phyloP scores from a whole-genome alignment of 2,797 vertebrate genomes.

The Poliocrania exsul region DNA sequence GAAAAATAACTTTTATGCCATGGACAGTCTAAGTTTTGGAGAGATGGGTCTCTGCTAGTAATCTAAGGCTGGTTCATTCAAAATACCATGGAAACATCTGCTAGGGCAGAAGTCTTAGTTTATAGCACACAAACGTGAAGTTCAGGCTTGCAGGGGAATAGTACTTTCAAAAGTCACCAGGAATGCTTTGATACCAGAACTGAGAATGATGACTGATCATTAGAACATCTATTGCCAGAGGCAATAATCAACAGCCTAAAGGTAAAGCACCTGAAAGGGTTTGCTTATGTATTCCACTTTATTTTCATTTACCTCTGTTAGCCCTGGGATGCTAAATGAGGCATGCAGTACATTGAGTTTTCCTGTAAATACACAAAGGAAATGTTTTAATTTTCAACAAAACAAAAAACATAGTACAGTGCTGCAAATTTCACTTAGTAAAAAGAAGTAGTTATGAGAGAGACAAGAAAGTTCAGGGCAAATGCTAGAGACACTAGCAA shows the following conservation, averaged over 20 bases:
- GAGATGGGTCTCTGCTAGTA: neutral
- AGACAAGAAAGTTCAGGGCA: neutral
- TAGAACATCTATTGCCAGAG: neutral
- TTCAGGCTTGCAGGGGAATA: neutral
- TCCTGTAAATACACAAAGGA: neutral
- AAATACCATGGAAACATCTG: neutral
- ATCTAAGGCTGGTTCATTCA: neutral
- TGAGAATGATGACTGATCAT: neutral
- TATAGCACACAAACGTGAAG: neutral
- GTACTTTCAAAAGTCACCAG: neutral
- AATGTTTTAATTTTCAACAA: neutral
- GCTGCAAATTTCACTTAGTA: neutral
- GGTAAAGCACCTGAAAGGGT: neutral
- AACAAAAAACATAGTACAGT: neutral
- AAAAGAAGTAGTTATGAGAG: neutral
- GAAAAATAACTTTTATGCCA: neutral
- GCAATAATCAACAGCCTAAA: neutral
- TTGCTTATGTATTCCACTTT: neutral
- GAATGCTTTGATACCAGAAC: neutral
- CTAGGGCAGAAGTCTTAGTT: neutral
- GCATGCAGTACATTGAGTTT: neutral
- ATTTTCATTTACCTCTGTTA: neutral
- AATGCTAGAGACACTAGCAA: neutral
- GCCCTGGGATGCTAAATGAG: neutral
- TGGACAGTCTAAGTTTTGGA: neutral